These are phyloP conservation scores for Drosophila yooni DNA, from an alignment of 2,888 invertebrate species.

Conservation along the genomic window DNA sequence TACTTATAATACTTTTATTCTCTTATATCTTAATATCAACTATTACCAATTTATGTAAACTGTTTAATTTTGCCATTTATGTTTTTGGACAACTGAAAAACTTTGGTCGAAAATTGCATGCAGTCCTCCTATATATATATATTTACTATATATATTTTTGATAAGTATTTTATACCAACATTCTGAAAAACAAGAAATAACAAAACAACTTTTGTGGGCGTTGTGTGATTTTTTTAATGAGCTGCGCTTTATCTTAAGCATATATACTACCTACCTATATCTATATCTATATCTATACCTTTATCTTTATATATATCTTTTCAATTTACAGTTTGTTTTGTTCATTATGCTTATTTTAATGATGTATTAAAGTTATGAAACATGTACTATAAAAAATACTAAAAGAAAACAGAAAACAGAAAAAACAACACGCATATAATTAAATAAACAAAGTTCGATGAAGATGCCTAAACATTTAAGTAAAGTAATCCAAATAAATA, in stretches of 20 bases:
- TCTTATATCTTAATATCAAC: background rate
- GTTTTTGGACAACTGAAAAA: constrained; percentile 43
- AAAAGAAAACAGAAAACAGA: constrained; percentile 38
- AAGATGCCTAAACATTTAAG: constrained; percentile 64
- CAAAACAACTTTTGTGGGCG: constrained; percentile 48
- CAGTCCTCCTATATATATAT: constrained; percentile 52
- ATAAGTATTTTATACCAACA: constrained; percentile 70
- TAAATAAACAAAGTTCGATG: constrained; percentile 58
- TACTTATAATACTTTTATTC: constrained; percentile 47
- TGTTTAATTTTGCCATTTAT: constrained; percentile 64
- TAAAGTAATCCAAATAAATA: constrained; percentile 75
- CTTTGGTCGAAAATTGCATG: constrained; percentile 63
- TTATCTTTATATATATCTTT: constrained; percentile 5
- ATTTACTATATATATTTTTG: constrained; percentile 57
- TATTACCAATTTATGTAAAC: constrained; percentile 4
- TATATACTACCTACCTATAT: constrained; percentile 22
- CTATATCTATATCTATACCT: constrained; percentile 2
- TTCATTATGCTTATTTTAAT: constrained; percentile 77
- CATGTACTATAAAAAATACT: constrained; percentile 70
- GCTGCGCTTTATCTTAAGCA: constrained; percentile 63
- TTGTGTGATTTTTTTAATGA: constrained; percentile 73
- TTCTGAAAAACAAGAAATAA: constrained; percentile 37
- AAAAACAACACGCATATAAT: constrained; percentile 41
- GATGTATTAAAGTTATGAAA: constrained; percentile 79
- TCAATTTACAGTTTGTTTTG: constrained; percentile 76